A percentile compares a stretch with the other conserved stretches of the same genome.
phyloP scores from a whole-genome alignment of 2,113 vertebrate species.

The Coreoperca whiteheadi region DNA sequence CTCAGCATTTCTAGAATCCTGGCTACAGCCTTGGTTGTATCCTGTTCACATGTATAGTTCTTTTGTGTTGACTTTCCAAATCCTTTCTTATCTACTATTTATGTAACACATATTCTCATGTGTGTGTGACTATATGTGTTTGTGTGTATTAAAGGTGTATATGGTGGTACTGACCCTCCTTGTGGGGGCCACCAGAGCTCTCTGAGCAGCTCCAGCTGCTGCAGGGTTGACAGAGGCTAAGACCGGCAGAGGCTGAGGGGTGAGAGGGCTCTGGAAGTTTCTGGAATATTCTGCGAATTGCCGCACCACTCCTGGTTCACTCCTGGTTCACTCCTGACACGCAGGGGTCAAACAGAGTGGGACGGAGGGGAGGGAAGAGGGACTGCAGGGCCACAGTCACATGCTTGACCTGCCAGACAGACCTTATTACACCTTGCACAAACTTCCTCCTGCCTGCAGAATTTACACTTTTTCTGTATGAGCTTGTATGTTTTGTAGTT shows the following conservation, averaged over 20 bases:
- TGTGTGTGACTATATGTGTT: slow-evolving; percentile 14
- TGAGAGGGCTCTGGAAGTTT: slow-evolving; percentile 70
- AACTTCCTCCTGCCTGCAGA: slow-evolving; percentile 47
- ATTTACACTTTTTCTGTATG: slow-evolving; percentile 26
- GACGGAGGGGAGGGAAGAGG: slow-evolving; percentile 33
- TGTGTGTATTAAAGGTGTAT: slow-evolving; percentile 58
- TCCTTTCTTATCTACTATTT: slow-evolving; percentile 10
- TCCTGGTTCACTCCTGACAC: slow-evolving; percentile 73
- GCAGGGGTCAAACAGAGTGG: slow-evolving; percentile 68
- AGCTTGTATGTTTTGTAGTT: background rate
- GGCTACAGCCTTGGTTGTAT: background rate
- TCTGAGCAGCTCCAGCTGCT: slow-evolving; percentile 79
- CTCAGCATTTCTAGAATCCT: background rate
- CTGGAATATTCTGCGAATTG: slow-evolving; percentile 77
- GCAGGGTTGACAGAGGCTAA: slow-evolving; percentile 71
- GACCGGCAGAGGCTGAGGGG: slow-evolving; percentile 55
- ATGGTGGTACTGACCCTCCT: slow-evolving; percentile 41
- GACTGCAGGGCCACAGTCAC: slow-evolving; percentile 77
- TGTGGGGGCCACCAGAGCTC: slow-evolving; percentile 51
- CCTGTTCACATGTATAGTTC: background rate
- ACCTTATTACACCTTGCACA: slow-evolving; percentile 60
- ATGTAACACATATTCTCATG: background rate
- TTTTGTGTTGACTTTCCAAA: background rate
- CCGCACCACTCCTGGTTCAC: slow-evolving; percentile 65
- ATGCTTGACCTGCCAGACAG: slow-evolving; percentile 72